Base-by-base conservation (phyloP, 2,888 invertebrate species). In the Parnassius smintheus region DNA sequence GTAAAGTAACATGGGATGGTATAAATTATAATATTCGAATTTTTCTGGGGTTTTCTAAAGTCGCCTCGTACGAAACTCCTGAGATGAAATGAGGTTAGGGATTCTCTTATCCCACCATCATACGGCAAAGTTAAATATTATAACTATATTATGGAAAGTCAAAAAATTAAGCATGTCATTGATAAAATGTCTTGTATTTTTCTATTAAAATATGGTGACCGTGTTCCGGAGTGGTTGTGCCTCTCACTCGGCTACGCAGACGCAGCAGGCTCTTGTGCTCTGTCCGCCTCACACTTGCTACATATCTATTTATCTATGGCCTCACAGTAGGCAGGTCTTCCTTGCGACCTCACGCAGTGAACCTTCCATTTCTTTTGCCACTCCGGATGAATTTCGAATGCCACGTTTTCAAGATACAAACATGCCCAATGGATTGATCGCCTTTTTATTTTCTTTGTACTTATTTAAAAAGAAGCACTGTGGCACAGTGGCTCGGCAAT, bases 221-320 rank as follows among this genome's bases (percentile, higher is more conserved):
- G 51, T 55, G 51, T 7, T 2, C 2, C 9, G 62, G 62, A 66
- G 68, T 59, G 66, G 73, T 77, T 75, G 73, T 80, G 74, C 84
- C 81, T 86, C 87, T 87, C 85, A 80, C 85, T 85, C 81, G 64
- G 62, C 51, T 65, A 57, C 50, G 35, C 77, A 75, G 71, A 70
- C 68, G 52, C 68, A 68, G 49, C 18, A 18, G 18, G 18, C 18
- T 18, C 18, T 18, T 18, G 18, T 18, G 13, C 71, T 69, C 52
- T 41, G 46, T 52, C 68, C 65, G 69, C 69, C 55, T 13, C 71
- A 75, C 54, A 12, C 18, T 18, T 18, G 18, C 18, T 18, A 18
- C 18, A 18, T 18, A 18, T 18, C 18, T 18, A 18, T 18, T 18
- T 18, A 18, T 18, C 18, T 18, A 18, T 18, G 18, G 69, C 69